Evolutionary conservation across 2,888 invertebrate species (phyloP).

Genomic region (Cephus pygmeus): DNA sequence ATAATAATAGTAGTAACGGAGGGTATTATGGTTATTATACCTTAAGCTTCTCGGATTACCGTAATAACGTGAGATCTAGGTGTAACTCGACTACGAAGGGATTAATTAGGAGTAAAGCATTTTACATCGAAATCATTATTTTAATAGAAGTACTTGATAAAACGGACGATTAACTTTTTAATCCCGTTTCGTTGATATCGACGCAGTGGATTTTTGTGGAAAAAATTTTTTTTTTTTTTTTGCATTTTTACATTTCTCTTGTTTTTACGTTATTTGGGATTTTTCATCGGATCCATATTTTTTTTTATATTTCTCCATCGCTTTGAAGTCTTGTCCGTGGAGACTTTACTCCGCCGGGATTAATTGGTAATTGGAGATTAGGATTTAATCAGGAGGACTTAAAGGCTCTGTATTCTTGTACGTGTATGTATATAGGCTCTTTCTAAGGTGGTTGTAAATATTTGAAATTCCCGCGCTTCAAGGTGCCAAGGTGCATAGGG

Average conservation of each 20-base stretch:
- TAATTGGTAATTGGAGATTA: not conserved
- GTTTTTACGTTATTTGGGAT: not conserved
- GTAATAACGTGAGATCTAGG: not conserved
- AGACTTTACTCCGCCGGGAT: not conserved
- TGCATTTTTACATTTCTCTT: not conserved
- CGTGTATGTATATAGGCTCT: too few species aligned
- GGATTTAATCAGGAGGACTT: not conserved
- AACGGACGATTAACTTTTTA: not conserved
- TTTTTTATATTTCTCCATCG: too few species aligned
- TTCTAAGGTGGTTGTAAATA: not conserved
- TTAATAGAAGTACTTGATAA: too few species aligned
- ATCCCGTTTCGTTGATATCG: not conserved
- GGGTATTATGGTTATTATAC: not conserved
- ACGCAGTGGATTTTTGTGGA: too few species aligned
- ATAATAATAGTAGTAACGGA: not conserved
- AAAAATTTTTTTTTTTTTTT: rapidly evolving
- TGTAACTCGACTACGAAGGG: not conserved
- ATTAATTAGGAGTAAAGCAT: not conserved
- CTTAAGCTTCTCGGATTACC: not conserved
- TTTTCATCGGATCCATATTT: not conserved
- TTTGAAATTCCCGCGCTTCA: not conserved
- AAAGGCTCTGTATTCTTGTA: too few species aligned
- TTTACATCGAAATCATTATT: not conserved
- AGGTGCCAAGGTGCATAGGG: not conserved
- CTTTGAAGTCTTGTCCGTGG: not conserved